A percentile compares a stretch with the other conserved stretches of the same genome.
phyloP scores from a whole-genome alignment of 1,140 invertebrate species.

The Drosophila littoralis region DNA sequence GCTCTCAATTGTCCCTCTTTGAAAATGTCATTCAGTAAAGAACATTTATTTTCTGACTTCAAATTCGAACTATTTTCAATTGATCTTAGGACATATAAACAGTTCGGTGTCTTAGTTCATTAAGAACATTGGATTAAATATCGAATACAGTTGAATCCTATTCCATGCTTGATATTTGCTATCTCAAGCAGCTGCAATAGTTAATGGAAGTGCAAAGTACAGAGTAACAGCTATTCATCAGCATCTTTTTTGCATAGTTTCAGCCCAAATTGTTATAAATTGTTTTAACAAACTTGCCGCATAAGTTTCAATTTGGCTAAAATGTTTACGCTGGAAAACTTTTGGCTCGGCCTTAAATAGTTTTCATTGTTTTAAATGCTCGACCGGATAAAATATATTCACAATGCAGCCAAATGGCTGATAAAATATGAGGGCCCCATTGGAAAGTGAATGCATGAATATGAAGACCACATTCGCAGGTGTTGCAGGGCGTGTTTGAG shows the following conservation, averaged over 20 bases:
- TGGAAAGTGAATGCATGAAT: not conserved
- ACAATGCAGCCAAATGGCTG: not conserved
- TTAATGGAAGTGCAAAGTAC: no score
- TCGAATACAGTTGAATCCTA: no score
- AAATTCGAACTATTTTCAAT: not conserved
- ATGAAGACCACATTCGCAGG: not conserved
- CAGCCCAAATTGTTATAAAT: conserved; percentile 37
- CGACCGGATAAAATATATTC: conserved; percentile 5
- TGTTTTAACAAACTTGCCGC: conserved; percentile 28
- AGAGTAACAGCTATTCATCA: not conserved
- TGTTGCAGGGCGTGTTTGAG: not conserved
- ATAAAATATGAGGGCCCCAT: not conserved
- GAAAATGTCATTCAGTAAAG: not conserved
- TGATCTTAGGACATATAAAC: no score
- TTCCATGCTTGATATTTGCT: not conserved
- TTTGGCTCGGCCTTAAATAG: conserved; percentile 17
- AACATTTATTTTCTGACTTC: not conserved
- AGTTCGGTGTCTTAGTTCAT: not conserved
- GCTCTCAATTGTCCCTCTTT: not conserved
- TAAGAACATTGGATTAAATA: no score
- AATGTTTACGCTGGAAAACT: conserved; percentile 18
- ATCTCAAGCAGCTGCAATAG: no score
- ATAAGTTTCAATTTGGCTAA: conserved; percentile 45
- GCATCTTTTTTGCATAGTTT: not conserved
- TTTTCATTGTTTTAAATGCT: conserved; percentile 10